A percentile compares a stretch with the other conserved stretches of the same genome.
Evolutionary conservation across 2,797 vertebrate genomes (phyloP).

Genomic region (Pipistrellus nathusii): DNA sequence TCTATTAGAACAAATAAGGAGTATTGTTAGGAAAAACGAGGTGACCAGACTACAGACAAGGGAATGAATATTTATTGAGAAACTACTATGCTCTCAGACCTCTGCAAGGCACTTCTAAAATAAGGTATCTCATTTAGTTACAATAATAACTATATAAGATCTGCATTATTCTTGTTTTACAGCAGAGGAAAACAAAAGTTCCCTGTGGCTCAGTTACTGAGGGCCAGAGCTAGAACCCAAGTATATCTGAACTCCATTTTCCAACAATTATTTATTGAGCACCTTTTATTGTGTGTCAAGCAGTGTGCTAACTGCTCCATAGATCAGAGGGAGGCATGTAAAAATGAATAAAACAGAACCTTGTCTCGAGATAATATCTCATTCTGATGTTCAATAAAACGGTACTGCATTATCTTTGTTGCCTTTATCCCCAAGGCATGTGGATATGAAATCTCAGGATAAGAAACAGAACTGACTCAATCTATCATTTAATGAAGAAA

Average conservation of each 20-base stretch:
- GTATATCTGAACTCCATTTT: not conserved
- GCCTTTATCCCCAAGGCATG: not conserved
- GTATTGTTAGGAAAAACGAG: not conserved
- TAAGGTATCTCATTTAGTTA: not conserved
- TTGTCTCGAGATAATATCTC: not conserved
- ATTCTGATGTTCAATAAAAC: not conserved
- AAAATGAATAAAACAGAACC: conserved; percentile 35
- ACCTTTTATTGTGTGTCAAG: not conserved
- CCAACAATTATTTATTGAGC: not conserved
- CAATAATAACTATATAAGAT: not conserved
- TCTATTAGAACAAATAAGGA: not conserved
- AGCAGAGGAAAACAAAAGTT: not conserved
- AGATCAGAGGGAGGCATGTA: not conserved
- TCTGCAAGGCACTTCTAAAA: not conserved
- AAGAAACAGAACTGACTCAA: not conserved
- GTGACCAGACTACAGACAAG: not conserved
- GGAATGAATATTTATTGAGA: not conserved
- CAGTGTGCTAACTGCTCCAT: not conserved
- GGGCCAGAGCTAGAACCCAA: not conserved
- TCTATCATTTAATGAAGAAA: not conserved
- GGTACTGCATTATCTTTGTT: not conserved
- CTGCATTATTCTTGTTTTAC: not conserved
- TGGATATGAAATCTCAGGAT: not conserved
- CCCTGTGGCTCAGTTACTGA: not conserved
- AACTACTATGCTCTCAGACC: not conserved